Evolutionary conservation across 1,140 invertebrate species (phyloP).

Genomic region (Drosophila ambigua): DNA sequence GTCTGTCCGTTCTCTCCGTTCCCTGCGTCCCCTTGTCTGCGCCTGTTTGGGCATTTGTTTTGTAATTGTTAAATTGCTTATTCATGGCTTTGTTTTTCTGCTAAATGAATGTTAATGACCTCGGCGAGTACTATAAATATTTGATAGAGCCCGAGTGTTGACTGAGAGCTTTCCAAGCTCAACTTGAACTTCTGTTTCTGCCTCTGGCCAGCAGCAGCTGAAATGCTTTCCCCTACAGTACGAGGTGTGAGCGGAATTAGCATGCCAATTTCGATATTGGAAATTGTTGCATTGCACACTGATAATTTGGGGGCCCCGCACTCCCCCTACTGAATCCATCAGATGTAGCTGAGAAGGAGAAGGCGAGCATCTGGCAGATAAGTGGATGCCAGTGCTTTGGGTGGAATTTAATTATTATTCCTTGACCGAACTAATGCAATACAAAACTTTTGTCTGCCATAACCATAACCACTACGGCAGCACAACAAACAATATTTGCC

Average conservation of each 20-base stretch:
- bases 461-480: slow-evolving; percentile 26
- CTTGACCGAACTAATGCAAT: slow-evolving; percentile 43
- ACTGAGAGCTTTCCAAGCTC: slow-evolving; percentile 10
- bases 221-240: too few species aligned
- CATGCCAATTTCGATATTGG: too few species aligned
- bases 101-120: slow-evolving; percentile 55
- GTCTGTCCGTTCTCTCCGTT: too few species aligned
- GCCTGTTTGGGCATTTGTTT: slow-evolving; percentile 27
- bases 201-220: background rate
- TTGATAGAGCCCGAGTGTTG: slow-evolving; percentile 26
- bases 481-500: slow-evolving; percentile 13
- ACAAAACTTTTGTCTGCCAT: slow-evolving; percentile 50
- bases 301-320: background rate
- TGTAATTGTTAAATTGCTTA: slow-evolving; percentile 65
- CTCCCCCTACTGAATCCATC: background rate
- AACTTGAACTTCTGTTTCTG: slow-evolving; percentile 3
- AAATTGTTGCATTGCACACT: background rate
- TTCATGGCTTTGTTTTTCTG: slow-evolving; percentile 45
- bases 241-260: too few species aligned
- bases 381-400: slow-evolving; percentile 1
- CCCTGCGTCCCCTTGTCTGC: background rate
- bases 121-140: slow-evolving; percentile 31
- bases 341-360: background rate
- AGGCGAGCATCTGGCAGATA: slow-evolving; percentile 3
- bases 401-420: slow-evolving; percentile 57